Evolutionary conservation across 2,113 vertebrate species (phyloP), one percentile per base, ranked within the genome.

Genomic region (Brachypodius melanocephalos): DNA sequence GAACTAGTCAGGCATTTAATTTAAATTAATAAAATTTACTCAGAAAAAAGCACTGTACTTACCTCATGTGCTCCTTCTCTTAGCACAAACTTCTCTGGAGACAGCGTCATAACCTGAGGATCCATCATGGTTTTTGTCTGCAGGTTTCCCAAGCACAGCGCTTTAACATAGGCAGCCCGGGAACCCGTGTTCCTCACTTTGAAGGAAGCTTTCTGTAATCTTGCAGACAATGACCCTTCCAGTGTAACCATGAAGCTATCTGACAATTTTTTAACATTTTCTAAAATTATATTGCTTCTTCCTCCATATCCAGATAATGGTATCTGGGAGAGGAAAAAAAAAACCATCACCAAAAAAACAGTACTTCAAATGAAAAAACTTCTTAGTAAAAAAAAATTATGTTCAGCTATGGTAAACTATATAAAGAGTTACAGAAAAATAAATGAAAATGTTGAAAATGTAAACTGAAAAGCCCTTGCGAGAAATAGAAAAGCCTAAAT

Each of bases 251-350:
- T 94, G 71, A 99, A 99, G 59, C 98, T 98, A 25, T 98, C 98
- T 10, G 98, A 98, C 42, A 98, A 95, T 59, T 99, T 99, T 96
- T 98, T 98, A 94, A 99, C 98, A 22, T 99, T 98, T 97, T 99
- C 99, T 95, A 99, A 96, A 96, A 98, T 98, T 80, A 99, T 95
- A 91, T 98, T 99, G 96, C 99, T 99, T 88, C 98, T 98, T 95
- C 99, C 99, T 79, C 99, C 99, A 69, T 99, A 99, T 91, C 99
- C 99, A 45, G 99, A 99, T 62, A 99, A 98, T 1, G 99, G 99
- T 97, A 99, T 99, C 99, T 98, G 61, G 46, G 2, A 45, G 22
- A 43, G 8, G 48, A 29, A 43, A 51, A 58, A 31, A 42, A 49
- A 17, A 10, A 36, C 18, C 26, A 22, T 2, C 8, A 17, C 3